These are phyloP conservation scores for Ctenomys sociabilis DNA, from an alignment of 2,113 vertebrate species.

Conservation along the genomic window DNA sequence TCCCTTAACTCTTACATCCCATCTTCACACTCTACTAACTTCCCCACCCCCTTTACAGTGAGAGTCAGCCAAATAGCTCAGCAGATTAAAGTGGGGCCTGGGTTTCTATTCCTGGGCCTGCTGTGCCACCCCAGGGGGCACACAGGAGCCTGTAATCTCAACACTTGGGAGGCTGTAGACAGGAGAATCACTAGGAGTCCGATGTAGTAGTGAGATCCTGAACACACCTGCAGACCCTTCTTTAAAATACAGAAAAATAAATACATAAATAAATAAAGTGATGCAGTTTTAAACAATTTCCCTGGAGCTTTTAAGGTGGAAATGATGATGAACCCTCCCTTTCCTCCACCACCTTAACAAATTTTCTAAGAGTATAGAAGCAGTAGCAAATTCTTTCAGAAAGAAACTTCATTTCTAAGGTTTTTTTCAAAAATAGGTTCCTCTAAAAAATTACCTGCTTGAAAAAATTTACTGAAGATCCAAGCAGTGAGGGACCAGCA, in stretches of 20 bases:
- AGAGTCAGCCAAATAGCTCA: too few species aligned
- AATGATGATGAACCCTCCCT: neutral
- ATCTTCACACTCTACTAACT: neutral
- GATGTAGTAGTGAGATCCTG: too few species aligned
- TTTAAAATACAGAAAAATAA: too few species aligned
- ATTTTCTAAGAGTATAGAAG: neutral
- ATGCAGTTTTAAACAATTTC: neutral
- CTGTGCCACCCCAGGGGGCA: too few species aligned
- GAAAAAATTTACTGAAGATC: slow-evolving; percentile 2
- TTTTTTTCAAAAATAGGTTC: slow-evolving; percentile 27
- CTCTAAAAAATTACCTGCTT: neutral
- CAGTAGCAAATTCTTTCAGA: neutral
- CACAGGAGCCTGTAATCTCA: too few species aligned
- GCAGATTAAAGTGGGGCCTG: too few species aligned
- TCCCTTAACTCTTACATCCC: neutral
- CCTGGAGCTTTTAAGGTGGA: neutral
- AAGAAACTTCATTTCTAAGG: slow-evolving; percentile 32
- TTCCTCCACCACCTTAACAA: neutral
- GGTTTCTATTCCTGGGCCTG: too few species aligned
- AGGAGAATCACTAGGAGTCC: too few species aligned
- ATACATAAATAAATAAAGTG: too few species aligned
- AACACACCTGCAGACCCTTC: too few species aligned
- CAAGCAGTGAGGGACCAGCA: neutral
- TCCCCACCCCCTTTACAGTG: neutral
- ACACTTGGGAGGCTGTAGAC: too few species aligned